Conservation (phyloP, 2,113 vertebrate genomes). For the Microtus pennsylvanicus region DNA sequence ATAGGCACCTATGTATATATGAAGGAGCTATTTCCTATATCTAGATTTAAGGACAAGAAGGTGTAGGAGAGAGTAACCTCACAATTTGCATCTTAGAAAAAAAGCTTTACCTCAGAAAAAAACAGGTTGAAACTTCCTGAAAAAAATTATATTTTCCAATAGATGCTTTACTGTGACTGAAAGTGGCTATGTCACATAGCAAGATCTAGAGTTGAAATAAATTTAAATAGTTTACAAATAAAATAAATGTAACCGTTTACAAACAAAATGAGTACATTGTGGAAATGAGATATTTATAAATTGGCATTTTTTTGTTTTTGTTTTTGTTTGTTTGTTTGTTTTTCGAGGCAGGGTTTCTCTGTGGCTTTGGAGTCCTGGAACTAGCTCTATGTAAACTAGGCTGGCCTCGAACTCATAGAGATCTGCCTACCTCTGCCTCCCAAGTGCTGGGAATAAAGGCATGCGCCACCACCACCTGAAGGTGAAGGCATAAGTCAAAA, state of each 20-base stretch:
- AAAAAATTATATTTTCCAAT: background rate
- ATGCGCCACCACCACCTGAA: fast-evolving
- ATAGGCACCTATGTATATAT: too few species aligned
- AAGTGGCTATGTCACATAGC: background rate
- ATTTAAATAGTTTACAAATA: background rate
- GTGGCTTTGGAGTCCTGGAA: too few species aligned
- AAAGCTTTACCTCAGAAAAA: background rate
- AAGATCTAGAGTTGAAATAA: background rate
- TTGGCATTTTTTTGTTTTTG: background rate
- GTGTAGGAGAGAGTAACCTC: fast-evolving
- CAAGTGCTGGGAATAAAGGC: too few species aligned
- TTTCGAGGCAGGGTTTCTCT: too few species aligned
- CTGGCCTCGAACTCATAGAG: too few species aligned
- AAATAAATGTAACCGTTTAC: background rate
- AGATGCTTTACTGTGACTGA: background rate
- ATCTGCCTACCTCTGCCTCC: too few species aligned
- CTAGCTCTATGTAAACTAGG: too few species aligned
- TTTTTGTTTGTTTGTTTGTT: too few species aligned
- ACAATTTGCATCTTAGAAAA: background rate
- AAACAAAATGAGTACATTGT: background rate
- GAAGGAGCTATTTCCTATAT: too few species aligned
- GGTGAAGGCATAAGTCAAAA: too few species aligned
- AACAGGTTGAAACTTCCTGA: background rate
- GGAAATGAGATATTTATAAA: background rate
- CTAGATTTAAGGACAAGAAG: background rate